A percentile compares a stretch with the other conserved stretches of the same genome.
phyloP scores from a whole-genome alignment of 1,140 invertebrate genomes.

The Ostrea denselamellosa region DNA sequence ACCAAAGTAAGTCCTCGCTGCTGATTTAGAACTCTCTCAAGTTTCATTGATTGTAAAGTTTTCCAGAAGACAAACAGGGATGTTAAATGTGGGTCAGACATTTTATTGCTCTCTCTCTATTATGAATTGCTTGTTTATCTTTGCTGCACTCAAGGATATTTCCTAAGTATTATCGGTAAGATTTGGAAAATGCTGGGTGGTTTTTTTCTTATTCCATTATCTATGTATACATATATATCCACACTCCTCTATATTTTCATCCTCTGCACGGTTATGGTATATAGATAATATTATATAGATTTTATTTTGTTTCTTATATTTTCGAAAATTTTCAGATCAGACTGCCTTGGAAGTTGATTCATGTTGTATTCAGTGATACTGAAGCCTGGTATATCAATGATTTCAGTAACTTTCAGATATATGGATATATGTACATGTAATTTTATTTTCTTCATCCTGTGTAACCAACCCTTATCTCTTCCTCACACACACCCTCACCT shows the following conservation, averaged over 20 bases:
- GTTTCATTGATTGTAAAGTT: not conserved
- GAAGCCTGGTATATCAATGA: too few species aligned
- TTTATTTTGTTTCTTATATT: too few species aligned
- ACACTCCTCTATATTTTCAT: not conserved
- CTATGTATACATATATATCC: not conserved
- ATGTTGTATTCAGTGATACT: too few species aligned
- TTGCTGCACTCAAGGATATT: conserved; percentile 77
- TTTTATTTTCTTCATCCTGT: too few species aligned
- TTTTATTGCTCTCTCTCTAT: not conserved
- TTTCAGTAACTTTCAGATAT: too few species aligned
- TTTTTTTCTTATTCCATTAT: not conserved
- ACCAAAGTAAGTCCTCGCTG: conserved; percentile 77
- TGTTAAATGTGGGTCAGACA: not conserved
- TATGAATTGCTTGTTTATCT: conserved; percentile 13
- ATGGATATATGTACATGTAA: too few species aligned
- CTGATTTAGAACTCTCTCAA: not conserved
- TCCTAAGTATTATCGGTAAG: conserved; percentile 80
- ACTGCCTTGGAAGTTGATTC: too few species aligned
- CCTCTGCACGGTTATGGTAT: conserved; percentile 1
- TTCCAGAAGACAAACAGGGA: not conserved
- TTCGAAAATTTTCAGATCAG: too few species aligned
- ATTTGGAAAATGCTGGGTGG: conserved; percentile 49
- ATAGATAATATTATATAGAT: not conserved
- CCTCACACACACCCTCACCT: too few species aligned
- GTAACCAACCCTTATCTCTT: too few species aligned